Evolutionary conservation across 2,113 vertebrate species (phyloP), one percentile per base, ranked within the genome.

Genomic region (Phocoena sinus): DNA sequence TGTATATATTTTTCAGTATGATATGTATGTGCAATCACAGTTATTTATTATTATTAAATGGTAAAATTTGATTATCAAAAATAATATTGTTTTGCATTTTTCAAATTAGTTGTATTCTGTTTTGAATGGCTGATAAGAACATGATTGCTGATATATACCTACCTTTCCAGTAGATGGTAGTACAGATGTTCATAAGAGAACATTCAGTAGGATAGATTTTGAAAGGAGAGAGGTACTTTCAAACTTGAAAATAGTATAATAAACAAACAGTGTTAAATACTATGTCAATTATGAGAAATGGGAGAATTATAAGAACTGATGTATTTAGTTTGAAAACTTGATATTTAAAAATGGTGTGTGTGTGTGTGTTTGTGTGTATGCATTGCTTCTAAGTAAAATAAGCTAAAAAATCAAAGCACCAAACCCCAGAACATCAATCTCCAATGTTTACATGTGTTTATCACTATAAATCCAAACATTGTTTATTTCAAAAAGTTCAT

Each of bases 81-180:
- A 36, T 41, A 5, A 62, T 50, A 33, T 1, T 58, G 6, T 53
- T 81, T 89, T 86, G 6, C 3, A 33, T 60, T 70, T 82, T 81
- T 89, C 6, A 84, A 63, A 76, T 95, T 53, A 17, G 4, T 80
- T 79, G 8, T 53, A 41, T 56, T 90, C 3, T 94, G 0, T 93
- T 73, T 96, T 82, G 31, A 91, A 85, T 68, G 21, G 2, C 25
- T 68, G 36, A 58, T 91, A 79, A 68, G 33, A 91, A 83, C 44
- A 53, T 77, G 76, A 98, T 95, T 97, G 58, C 92, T 96, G 93
- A 94, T 97, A 96, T 92, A 98, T 97, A 97, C 96, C 98, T 98
- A 98, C 98, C 97, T 99, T 98, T 99, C 98, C 98, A 99, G 98
- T 97, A 99, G 98, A 98, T 99, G 98, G 98, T 99, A 98, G 98